Conservation (phyloP, 2,888 invertebrate genomes). For the Brachyptera putata region DNA sequence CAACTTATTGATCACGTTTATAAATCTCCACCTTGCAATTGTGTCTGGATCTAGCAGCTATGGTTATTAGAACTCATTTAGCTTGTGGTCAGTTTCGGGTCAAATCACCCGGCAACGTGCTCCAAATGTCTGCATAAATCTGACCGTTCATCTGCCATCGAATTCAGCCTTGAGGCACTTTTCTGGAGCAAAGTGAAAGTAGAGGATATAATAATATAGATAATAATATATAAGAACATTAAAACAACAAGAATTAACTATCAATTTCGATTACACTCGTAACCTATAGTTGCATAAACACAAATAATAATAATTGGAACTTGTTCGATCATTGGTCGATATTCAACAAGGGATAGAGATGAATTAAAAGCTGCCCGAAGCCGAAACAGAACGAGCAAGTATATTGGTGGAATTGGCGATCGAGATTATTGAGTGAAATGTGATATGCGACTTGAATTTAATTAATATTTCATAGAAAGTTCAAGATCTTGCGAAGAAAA, state of each 20-base stretch:
- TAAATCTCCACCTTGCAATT: too few species aligned
- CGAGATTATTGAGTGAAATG: too few species aligned
- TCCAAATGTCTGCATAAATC: slow-evolving; percentile 11
- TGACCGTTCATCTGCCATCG: slow-evolving; percentile 4
- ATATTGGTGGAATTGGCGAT: too few species aligned
- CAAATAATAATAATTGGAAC: slow-evolving; percentile 12
- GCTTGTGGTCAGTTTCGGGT: slow-evolving; percentile 3
- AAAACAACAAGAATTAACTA: slow-evolving; percentile 14
- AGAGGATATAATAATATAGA: slow-evolving; percentile 2
- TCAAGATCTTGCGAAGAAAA: too few species aligned
- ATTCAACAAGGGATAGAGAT: too few species aligned
- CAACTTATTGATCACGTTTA: too few species aligned
- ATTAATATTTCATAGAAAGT: too few species aligned
- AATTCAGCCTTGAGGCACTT: slow-evolving; percentile 11
- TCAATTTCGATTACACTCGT: slow-evolving; percentile 18
- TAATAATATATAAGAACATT: slow-evolving; percentile 6
- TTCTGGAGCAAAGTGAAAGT: slow-evolving; percentile 21
- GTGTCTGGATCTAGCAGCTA: neutral
- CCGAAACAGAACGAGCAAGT: too few species aligned
- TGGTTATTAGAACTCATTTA: neutral
- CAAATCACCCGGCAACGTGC: slow-evolving; percentile 6
- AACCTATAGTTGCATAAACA: slow-evolving; percentile 16
- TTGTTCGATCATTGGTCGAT: neutral
- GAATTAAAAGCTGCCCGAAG: too few species aligned
- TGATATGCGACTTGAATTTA: too few species aligned